Conservation (phyloP, 2,888 invertebrate species). For the Netelia virgata region DNA sequence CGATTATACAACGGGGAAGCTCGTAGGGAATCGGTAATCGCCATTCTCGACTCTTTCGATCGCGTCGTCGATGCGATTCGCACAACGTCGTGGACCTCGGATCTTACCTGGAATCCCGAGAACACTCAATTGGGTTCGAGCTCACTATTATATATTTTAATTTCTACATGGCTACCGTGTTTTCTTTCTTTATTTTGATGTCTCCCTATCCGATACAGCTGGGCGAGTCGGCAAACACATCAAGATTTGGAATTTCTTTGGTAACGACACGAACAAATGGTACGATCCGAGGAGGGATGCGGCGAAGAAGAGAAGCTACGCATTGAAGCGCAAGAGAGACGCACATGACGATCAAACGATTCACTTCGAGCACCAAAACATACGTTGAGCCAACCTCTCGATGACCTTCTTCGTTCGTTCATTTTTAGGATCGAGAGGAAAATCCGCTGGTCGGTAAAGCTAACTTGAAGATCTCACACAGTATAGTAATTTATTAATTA, state of each 20-base stretch:
- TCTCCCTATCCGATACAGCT: conserved; percentile 63
- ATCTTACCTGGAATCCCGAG: conserved; percentile 76
- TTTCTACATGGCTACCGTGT: neutral
- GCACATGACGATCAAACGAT: conserved; percentile 53
- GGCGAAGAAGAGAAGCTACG: conserved; percentile 34
- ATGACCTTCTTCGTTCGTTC: neutral
- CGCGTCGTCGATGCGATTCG: conserved; percentile 76
- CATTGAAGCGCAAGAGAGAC: conserved; percentile 29
- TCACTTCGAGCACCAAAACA: conserved; percentile 66
- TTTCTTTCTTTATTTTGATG: neutral
- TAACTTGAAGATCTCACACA: no score
- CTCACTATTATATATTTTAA: neutral
- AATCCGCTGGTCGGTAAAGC: no score
- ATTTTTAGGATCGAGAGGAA: conserved; percentile 6
- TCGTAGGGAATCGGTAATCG: conserved; percentile 65
- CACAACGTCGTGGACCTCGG: conserved; percentile 58
- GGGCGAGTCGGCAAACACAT: conserved; percentile 69
- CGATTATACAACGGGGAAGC: conserved; percentile 75
- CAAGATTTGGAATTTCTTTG: conserved; percentile 78
- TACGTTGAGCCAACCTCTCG: conserved; percentile 66
- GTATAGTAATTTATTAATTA: no score
- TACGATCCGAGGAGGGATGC: conserved; percentile 16
- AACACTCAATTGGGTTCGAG: conserved; percentile 77
- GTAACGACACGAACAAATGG: conserved; percentile 69
- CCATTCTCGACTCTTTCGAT: conserved; percentile 76